A percentile compares a stretch with the other conserved stretches of the same genome.
phyloP scores from a whole-genome alignment of 2,888 invertebrate species.

The Cantharis nigra region DNA sequence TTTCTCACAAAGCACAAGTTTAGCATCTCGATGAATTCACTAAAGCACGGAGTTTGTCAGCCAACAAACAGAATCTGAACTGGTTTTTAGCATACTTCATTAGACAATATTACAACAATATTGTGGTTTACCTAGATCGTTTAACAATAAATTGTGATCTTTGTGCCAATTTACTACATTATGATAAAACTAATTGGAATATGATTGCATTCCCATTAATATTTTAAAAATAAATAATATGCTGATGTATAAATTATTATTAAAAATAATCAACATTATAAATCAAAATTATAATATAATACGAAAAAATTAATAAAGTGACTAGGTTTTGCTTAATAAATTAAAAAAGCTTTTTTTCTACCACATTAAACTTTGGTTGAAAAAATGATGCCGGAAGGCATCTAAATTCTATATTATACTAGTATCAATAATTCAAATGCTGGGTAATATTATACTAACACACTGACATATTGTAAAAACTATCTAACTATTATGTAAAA shows the following conservation, averaged over 20 bases:
- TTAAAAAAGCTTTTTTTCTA: too few species aligned
- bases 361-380: not conserved
- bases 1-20: constrained; percentile 6
- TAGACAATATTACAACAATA: not conserved
- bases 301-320: not conserved
- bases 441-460: not conserved
- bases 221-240: not conserved
- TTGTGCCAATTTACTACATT: not conserved
- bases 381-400: not conserved
- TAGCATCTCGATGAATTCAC: constrained; percentile 10
- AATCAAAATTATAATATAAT: too few species aligned
- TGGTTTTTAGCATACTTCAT: constrained; percentile 13
- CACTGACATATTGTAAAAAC: too few species aligned
- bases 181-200: not conserved
- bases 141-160: not conserved
- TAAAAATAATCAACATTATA: not conserved
- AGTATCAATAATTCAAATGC: not conserved
- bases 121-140: not conserved
- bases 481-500: too few species aligned
- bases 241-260: not conserved
- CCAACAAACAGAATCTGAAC: constrained; percentile 14
- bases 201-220: not conserved
- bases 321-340: not conserved
- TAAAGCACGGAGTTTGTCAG: constrained; percentile 13
- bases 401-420: not conserved